Base-by-base conservation (phyloP, 2,113 vertebrate species). In the Plotosus lineatus region DNA sequence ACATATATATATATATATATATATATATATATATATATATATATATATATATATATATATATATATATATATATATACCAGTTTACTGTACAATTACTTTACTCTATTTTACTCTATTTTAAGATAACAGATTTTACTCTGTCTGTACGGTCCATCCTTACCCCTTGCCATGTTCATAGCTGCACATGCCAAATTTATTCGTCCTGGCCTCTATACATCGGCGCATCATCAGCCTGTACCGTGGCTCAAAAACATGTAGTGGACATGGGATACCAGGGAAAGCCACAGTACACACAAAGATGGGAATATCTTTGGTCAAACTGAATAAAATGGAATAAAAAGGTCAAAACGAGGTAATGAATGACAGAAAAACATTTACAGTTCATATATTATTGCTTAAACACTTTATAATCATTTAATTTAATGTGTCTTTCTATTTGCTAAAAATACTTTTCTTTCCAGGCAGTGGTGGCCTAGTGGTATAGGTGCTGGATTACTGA, bases 181-280 rank as follows among this genome's bases (percentile, higher is more conserved):
- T 90, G 89, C 95, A 97, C 96, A 97, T 97, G 86, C 96, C 95
- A n/a, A 97, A 97, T 87, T 90, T 95, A 88, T 93, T 95, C 1
- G 95, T 95, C 86, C 96, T 95, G 0, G 94, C 96, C 86, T 97
- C 96, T 91, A 95, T 94, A 89, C 96, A 97, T 31, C 95, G 92
- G 0, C 96, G 95, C 92, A 97, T 95, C 96, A 97, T 97, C 78
- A 97, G 93, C 40, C 96, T 94, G 84, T 97, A 97, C 2, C 95
- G 95, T 5, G 96, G 96, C 86, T 97, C 96, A 0, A 97, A 97
- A 84, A 97, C 88, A 14, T 97, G 96, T 83, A 97, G 92, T 0
- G 95, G 95, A 80, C 96, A 97, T 31, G 94, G 77, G 0, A 96
- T 86, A 28, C 94, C 94, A 0, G 95, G 96, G 86, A 94, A 97